A percentile compares a stretch with the other conserved stretches of the same genome.
Conservation (phyloP, 2,888 invertebrate species). For the Chrysodeixis includens region DNA sequence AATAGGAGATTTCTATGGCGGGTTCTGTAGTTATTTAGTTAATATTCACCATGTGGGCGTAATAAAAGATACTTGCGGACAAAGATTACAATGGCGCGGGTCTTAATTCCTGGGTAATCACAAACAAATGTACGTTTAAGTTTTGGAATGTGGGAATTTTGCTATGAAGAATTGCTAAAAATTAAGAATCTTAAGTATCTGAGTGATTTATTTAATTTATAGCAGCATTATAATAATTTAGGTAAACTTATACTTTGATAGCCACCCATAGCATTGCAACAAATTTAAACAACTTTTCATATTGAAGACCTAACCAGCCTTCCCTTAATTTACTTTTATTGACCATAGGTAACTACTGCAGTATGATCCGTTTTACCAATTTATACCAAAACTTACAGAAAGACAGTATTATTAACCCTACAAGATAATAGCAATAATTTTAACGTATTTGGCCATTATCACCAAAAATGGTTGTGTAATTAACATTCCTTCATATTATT, state of each 20-base stretch:
- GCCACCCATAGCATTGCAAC: no score
- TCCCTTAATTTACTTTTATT: no score
- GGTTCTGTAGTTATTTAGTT: conserved; percentile 68
- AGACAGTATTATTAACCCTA: conserved; percentile 8
- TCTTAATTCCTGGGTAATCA: conserved; percentile 43
- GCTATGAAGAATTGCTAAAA: conserved; percentile 17
- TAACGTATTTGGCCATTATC: conserved; percentile 40
- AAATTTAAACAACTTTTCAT: no score
- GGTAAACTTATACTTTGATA: no score
- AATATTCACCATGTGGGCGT: conserved; percentile 71
- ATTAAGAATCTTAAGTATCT: no score
- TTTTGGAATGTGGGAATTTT: conserved; percentile 20
- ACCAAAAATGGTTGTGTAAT: conserved; percentile 74
- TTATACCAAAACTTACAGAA: background rate
- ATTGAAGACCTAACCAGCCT: no score
- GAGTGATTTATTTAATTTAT: no score
- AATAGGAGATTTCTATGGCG: conserved; percentile 61
- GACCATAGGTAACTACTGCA: no score
- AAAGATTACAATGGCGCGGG: conserved; percentile 51
- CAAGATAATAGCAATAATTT: conserved; percentile 15
- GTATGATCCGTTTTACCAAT: background rate
- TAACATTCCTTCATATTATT: conserved; percentile 80
- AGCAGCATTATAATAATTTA: no score
- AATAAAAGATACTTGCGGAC: conserved; percentile 45
- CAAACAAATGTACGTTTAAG: conserved; percentile 47